Base-by-base conservation (phyloP, 2,888 invertebrate genomes). In the Amblyteles armatorius region DNA sequence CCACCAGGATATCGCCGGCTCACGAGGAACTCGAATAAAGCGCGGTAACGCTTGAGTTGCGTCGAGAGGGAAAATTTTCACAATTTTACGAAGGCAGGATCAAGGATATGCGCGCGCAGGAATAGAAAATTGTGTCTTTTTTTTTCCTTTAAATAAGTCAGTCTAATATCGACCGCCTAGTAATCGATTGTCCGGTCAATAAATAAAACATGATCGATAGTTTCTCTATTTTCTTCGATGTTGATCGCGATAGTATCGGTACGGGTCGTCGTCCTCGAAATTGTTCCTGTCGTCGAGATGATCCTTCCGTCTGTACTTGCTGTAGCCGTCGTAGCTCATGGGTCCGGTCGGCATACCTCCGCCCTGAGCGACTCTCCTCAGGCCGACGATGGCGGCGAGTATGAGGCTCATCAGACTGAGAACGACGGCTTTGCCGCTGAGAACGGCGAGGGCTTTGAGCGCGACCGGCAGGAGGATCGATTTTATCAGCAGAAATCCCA, bases 401-500 rank as follows among this genome's bases (percentile, higher is more conserved):
- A 96, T 95, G 57, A 95, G 92, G 85, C 95, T 95, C 93, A 95
- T 92, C 6, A 94, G 91, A 88, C 95, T 95, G 13, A 95, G 90
- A 2, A 95, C 91, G 16, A 95, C 94, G 0, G 95, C 94, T 87
- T 95, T 94, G 84, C 96, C 95, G 29, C 97, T 96, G 71, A 97
- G 93, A 57, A 97, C 95, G 0, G 96, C 96, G 85, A 97, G 92
- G 1, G 95, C 95, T 90, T 97, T 97, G 76, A 97, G 91, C 0
- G 96, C 95, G 50, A 97, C 93, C 0, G 97, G 97, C 69, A 97
- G 93, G 9, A 97, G 89, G 1, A 97, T 92, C 50, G 96, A 95
- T 91, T 97, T 97, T 0, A 96, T 95, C 72, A 96, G 94, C 22
- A 97, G 90, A 33, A 96, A 94, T 0, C 96, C 96, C 26, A 96